A percentile compares a stretch with the other conserved stretches of the same genome.
Evolutionary conservation across 2,797 vertebrate genomes (phyloP).

Genomic region (Sphenodon punctatus): DNA sequence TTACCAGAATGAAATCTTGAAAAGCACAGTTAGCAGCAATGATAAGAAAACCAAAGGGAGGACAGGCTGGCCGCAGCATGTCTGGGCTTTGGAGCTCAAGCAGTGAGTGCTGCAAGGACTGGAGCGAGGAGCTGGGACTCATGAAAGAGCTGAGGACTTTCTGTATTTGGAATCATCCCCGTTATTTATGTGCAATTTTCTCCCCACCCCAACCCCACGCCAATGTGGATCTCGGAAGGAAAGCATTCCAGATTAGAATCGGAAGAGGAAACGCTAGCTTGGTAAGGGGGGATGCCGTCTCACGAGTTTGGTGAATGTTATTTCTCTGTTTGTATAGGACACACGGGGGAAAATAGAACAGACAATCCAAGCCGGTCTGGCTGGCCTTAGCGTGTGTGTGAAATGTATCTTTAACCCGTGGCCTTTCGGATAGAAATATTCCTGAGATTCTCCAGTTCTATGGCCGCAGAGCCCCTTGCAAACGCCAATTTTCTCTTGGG

Average conservation of each 20-base stretch:
- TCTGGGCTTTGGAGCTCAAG: conserved; percentile 99
- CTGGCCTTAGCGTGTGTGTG: conserved; percentile 83
- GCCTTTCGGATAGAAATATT: conserved; percentile 82
- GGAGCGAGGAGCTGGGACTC: conserved; percentile 49
- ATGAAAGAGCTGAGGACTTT: conserved; percentile 66
- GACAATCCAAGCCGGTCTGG: conserved; percentile 59
- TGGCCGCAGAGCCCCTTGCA: conserved; percentile 53
- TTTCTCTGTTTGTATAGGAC: conserved; percentile 75
- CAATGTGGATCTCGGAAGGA: conserved; percentile 87
- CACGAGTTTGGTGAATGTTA: conserved; percentile 79
- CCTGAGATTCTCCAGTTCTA: conserved; percentile 78
- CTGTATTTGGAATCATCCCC: conserved; percentile 83
- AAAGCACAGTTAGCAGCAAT: conserved; percentile 88
- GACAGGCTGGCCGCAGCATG: conserved; percentile 98
- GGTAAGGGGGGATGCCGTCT: conserved; percentile 85
- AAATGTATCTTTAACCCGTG: conserved; percentile 81
- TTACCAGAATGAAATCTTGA: conserved; percentile 91
- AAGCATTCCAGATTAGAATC: conserved; percentile 86
- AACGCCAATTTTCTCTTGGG: background rate
- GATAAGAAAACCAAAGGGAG: conserved; percentile 99
- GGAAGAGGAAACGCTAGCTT: conserved; percentile 84
- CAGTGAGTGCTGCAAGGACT: conserved; percentile 80
- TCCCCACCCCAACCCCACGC: conserved; percentile 69
- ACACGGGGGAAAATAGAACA: conserved; percentile 54
- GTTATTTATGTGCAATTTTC: conserved; percentile 96